A percentile compares a stretch with the other conserved stretches of the same genome.
Evolutionary conservation across 2,113 vertebrate species (phyloP).

Genomic region (Ciconia stormi): DNA sequence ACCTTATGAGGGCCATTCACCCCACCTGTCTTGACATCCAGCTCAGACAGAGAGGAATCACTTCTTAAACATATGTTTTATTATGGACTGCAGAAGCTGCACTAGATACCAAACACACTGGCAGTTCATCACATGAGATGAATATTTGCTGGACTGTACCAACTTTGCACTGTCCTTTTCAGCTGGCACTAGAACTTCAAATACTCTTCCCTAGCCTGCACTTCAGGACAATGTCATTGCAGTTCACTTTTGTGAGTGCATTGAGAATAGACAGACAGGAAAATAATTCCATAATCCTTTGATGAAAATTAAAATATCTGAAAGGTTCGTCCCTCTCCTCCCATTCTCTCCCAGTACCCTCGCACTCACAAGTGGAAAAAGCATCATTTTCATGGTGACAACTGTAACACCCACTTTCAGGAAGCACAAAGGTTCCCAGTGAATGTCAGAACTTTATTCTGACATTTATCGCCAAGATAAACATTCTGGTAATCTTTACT

Average conservation of each 20-base stretch:
- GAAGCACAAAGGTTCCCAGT: neutral
- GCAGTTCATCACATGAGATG: neutral
- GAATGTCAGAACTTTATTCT: neutral
- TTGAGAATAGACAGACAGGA: neutral
- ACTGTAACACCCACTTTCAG: neutral
- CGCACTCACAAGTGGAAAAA: neutral
- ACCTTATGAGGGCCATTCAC: neutral
- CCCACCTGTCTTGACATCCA: neutral
- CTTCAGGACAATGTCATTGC: neutral
- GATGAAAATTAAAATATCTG: neutral
- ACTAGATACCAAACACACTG: neutral
- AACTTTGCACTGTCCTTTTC: neutral
- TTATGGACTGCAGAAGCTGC: neutral
- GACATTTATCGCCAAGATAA: neutral
- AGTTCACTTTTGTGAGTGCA: neutral
- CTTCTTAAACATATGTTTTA: neutral
- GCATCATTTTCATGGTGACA: neutral
- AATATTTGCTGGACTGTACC: neutral
- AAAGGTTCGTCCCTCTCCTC: neutral
- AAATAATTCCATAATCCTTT: neutral
- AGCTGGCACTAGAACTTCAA: neutral
- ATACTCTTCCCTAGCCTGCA: neutral
- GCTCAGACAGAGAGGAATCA: neutral
- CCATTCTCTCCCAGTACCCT: neutral
- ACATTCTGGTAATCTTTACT: neutral